Base-by-base conservation (phyloP, 2,113 vertebrate genomes). In the Entomyzon cyanotis region DNA sequence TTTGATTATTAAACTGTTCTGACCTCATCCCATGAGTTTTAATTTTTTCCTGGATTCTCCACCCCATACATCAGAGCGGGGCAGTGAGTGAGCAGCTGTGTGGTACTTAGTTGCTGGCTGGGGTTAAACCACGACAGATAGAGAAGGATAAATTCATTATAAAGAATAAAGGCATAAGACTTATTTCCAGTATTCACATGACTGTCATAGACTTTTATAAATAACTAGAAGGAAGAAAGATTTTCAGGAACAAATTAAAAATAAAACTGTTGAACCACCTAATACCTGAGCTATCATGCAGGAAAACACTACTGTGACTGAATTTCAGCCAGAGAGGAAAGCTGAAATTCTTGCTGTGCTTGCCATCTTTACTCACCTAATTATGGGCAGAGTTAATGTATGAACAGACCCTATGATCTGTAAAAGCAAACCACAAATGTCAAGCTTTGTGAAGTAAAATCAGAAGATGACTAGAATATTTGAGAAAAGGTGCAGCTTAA, bases 361-460 rank as follows among this genome's bases (percentile, higher is more conserved):
- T 92, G 77, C 27, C 3, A 82, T 65, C 84, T 73, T 76, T 73
- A 56, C 37, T 84, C 77, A 89, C 53, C 58, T 94, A 92, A 86
- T 91, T 93, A 91, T 39, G 31, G 24, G 60, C 52, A 84, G 60
- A 92, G 60, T 52, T 89, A 95, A 84, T 52, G 68, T 94, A 74
- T 42, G 86, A 91, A 84, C 64, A 95, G 76, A 84, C 42, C 56
- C 41, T 52, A 89, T 60, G 62, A 92, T 91, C 78, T 95, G 58
- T 46, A 93, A 89, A 94, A 91, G 62, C 58, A 96, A 94, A 87
- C 46, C 84, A 65, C 70, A 87, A 79, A 87, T 89, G 77, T 89
- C 93, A 94, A 47, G 49, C 24, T 71, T 84, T 93, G 77, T 49
- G 49, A 87, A 84, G 58, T 56, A 89, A 87, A 91, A 89, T 87